A percentile compares a stretch with the other conserved stretches of the same genome.
Conservation (phyloP, 2,888 invertebrate genomes). For the Ormyrus nitidulus region DNA sequence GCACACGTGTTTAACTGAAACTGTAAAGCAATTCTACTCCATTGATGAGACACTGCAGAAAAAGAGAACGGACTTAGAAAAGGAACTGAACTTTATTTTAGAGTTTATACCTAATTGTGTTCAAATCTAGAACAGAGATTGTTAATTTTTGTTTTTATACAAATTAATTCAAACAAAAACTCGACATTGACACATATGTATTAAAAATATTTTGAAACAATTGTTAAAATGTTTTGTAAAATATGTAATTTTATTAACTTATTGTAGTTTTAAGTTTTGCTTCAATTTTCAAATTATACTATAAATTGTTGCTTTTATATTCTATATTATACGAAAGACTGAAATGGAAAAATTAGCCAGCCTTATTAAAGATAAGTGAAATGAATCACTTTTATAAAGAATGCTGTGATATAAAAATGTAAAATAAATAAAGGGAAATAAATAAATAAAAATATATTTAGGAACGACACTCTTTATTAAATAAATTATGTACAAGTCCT, state of each 20-base stretch:
- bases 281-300: not conserved
- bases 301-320: too few relatives aligned
- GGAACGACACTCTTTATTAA: constrained; percentile 70
- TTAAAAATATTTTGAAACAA: constrained; percentile 18
- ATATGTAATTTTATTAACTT: not conserved
- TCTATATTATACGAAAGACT: too few relatives aligned
- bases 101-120: constrained; percentile 63
- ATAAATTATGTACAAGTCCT: constrained; percentile 73
- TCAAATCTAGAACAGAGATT: constrained; percentile 29
- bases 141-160: constrained; percentile 3
- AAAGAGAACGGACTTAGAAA: constrained; percentile 57
- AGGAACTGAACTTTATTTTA: constrained; percentile 60
- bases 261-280: not conserved
- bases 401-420: too few relatives aligned
- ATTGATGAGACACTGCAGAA: constrained; percentile 53
- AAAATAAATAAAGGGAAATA: not conserved
- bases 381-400: too few relatives aligned
- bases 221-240: constrained; percentile 12
- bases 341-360: too few relatives aligned
- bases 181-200: not conserved
- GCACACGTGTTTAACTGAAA: constrained; percentile 55
- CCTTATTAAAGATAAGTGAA: too few relatives aligned
- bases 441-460: constrained; percentile 47
- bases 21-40: constrained; percentile 47
- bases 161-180: constrained; percentile 23